These are phyloP conservation scores for Gymnodraco acuticeps DNA, from an alignment of 2,797 vertebrate genomes.

Conservation along the genomic window DNA sequence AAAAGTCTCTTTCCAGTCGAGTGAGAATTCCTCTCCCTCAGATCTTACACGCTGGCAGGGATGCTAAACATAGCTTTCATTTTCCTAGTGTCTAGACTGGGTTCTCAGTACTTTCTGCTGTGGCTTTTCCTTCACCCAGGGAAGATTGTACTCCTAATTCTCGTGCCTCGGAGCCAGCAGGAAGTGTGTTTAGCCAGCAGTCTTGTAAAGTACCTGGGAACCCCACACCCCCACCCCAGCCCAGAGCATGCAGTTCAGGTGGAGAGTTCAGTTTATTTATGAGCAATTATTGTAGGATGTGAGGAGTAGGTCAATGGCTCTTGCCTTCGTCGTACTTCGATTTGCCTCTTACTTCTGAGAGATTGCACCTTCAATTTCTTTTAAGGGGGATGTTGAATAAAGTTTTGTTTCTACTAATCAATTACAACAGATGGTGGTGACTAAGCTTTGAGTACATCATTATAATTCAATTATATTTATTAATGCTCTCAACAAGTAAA, in stretches of 20 bases:
- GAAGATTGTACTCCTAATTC: conserved; percentile 68
- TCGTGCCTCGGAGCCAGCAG: conserved; percentile 54
- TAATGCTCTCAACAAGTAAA: too few species aligned
- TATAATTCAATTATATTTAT: too few species aligned
- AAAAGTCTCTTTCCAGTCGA: conserved; percentile 57
- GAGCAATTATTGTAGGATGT: too few species aligned
- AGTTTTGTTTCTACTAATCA: neutral
- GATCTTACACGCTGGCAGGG: conserved; percentile 75
- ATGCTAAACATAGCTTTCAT: conserved; percentile 81
- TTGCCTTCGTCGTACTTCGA: neutral
- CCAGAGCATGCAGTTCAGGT: neutral
- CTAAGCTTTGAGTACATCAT: neutral
- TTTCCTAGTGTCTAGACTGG: conserved; percentile 80
- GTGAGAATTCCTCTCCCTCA: conserved; percentile 57
- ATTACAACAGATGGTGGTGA: neutral
- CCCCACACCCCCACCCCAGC: too few species aligned
- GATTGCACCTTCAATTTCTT: neutral
- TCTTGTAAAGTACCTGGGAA: conserved; percentile 58
- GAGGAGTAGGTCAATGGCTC: neutral
- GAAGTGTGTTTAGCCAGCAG: conserved; percentile 66
- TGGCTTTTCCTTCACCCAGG: conserved; percentile 61
- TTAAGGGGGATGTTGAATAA: neutral
- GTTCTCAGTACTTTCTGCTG: conserved; percentile 67
- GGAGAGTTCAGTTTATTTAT: conserved; percentile 28
- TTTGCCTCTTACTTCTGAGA: neutral